Conservation (phyloP, 2,797 vertebrate species). For the Lerista edwardsae region DNA sequence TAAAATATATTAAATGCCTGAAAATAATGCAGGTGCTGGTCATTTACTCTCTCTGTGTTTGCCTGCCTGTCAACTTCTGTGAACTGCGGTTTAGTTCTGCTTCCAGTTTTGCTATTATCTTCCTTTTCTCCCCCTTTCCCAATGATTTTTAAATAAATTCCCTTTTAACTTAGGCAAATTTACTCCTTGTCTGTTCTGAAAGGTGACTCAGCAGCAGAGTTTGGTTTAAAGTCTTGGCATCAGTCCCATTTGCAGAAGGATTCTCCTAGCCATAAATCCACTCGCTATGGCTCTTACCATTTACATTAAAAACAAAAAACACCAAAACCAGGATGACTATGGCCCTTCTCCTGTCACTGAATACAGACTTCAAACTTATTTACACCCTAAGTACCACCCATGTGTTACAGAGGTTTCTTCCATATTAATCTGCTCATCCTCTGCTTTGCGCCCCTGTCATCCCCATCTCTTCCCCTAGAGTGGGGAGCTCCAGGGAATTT, state of each 20-base stretch:
- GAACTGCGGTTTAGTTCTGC: background rate
- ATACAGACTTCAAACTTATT: background rate
- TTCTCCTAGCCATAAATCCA: background rate
- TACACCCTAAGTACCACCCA: background rate
- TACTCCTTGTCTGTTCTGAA: background rate
- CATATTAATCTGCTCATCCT: background rate
- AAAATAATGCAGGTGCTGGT: background rate
- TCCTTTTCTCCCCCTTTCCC: background rate
- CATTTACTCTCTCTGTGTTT: conserved; percentile 27
- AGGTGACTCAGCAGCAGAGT: background rate
- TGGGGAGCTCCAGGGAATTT: too few relatives aligned
- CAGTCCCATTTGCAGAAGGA: background rate
- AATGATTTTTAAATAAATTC: background rate
- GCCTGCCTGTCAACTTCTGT: background rate
- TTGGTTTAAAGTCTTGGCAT: background rate
- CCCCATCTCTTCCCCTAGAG: too few relatives aligned
- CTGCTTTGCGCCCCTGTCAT: background rate
- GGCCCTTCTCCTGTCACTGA: background rate
- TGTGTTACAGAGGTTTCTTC: background rate
- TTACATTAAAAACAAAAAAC: background rate
- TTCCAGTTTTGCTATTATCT: conserved; percentile 17
- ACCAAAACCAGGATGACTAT: too few relatives aligned
- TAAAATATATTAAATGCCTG: conserved; percentile 12
- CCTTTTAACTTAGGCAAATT: background rate
- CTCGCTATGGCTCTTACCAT: background rate